phyloP scores from a whole-genome alignment of 2,888 invertebrate species.

The Spisula subtruncata region DNA sequence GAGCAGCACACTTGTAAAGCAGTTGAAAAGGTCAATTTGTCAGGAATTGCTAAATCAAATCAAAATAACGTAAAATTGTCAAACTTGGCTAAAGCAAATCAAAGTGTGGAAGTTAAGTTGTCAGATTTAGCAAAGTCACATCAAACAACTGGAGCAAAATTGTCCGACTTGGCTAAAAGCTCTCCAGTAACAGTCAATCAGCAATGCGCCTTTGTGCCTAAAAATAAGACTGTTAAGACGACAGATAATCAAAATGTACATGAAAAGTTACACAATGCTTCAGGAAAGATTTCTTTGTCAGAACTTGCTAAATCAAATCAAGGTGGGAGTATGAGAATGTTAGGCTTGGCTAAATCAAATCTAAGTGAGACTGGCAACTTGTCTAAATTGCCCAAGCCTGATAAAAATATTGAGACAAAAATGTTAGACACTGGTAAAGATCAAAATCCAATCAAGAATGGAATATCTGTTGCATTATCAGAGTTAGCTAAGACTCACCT shows the following conservation, averaged over 20 bases:
- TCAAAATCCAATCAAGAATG: background rate
- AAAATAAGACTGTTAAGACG: no score
- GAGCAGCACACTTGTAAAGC: background rate
- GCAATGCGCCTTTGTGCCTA: no score
- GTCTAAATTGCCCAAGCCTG: background rate
- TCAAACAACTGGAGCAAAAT: background rate
- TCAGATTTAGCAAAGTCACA: background rate
- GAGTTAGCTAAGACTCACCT: conserved; percentile 43
- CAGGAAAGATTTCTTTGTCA: background rate
- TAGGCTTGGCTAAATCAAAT: conserved; percentile 30
- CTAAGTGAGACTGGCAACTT: background rate
- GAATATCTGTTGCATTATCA: conserved; percentile 16
- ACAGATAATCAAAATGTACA: no score
- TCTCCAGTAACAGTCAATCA: no score
- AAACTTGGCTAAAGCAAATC: conserved; percentile 25
- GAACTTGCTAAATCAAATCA: background rate
- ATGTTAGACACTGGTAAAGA: background rate
- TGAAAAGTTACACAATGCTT: no score
- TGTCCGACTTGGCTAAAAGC: background rate
- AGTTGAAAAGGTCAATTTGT: background rate
- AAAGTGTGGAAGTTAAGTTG: background rate
- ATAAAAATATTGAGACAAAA: background rate
- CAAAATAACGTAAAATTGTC: background rate
- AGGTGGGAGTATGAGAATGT: conserved; percentile 7
- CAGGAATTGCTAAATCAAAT: background rate